Evolutionary conservation across 1,140 invertebrate species (phyloP), one percentile per base, ranked within the genome.

Genomic region (Zaprionus ghesquierei): DNA sequence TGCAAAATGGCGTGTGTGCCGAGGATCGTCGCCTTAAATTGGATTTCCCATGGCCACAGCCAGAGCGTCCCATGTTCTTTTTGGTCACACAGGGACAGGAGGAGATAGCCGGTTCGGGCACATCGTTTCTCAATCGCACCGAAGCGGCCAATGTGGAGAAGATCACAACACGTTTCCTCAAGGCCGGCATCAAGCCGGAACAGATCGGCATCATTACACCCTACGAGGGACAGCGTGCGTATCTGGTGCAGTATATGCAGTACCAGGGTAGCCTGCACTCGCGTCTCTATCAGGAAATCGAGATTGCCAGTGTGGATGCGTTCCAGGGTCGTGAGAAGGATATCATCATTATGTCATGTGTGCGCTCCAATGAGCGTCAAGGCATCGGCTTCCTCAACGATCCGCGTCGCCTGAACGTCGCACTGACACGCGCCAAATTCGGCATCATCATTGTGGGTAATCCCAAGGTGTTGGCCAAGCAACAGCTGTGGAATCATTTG

Each of bases 161-260:
- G 92, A 96, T 99, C 38, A 97, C 97, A 0, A 99, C 98, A 0
- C 94, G 97, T 44, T 98, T 99, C 81, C 92, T 99, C 5, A 96
- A 98, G 80, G 97, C 96, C 9, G 98, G 99, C 5, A 96, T 99
- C 0, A 97, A 98, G 82, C 98, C 99, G 0, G 98, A 99, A 80
- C 99, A 99, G 92, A 99, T 99, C 63, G 99, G 99, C n/a, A 98
- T 99, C 25, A 99, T 99, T 46, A 99, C 99, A 0, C 99, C 99
- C 0, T 99, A 99, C 78, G 99, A 99, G 93, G 98, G 99, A 0
- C 99, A 99, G 91, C 93, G 99, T n/a, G 98, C 98, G 0, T 99
- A 99, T 92, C 93, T 99, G 51, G 98, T 97, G 0, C 98, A 99
- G 86, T 98, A 99, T 82, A 99, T 99, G 98, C 98, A 99, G 91